These are phyloP conservation scores for Cephalopholis sonnerati DNA, from an alignment of 2,113 vertebrate species.

Conservation along the genomic window DNA sequence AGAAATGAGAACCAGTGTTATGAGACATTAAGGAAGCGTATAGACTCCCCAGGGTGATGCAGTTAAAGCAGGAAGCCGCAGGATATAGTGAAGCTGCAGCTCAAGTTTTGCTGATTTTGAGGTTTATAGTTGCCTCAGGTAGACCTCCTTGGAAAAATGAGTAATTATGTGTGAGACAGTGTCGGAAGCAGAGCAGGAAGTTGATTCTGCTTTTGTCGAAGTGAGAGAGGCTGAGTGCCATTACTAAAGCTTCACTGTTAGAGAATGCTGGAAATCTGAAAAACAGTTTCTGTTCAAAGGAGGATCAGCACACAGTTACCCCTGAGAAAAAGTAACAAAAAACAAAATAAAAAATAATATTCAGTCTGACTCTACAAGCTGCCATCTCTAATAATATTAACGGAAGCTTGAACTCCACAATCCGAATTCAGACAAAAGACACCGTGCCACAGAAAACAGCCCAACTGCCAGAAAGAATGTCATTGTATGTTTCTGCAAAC, in stretches of 20 bases:
- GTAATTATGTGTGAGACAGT: conserved; percentile 18
- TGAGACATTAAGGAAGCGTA: conserved; percentile 14
- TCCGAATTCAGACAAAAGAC: neutral
- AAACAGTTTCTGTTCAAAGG: neutral
- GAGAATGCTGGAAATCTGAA: neutral
- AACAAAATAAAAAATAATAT: neutral
- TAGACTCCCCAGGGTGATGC: neutral
- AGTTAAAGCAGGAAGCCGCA: neutral
- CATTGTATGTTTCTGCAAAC: no score
- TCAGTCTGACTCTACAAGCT: conserved; percentile 3
- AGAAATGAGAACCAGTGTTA: neutral
- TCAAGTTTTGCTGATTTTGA: conserved; percentile 42
- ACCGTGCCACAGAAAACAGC: neutral
- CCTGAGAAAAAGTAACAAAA: neutral
- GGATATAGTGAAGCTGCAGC: conserved; percentile 9
- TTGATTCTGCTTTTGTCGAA: conserved; percentile 11
- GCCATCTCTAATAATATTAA: neutral
- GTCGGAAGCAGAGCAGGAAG: conserved; percentile 10
- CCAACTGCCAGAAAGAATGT: no score
- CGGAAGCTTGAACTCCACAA: neutral
- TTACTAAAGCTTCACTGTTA: neutral
- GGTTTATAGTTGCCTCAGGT: conserved; percentile 18
- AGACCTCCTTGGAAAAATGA: conserved; percentile 22
- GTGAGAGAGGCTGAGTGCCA: neutral
- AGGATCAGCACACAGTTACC: neutral